Evolutionary conservation across 2,113 vertebrate species (phyloP), one percentile per base, ranked within the genome.

Genomic region (Heterotilapia buettikoferi): DNA sequence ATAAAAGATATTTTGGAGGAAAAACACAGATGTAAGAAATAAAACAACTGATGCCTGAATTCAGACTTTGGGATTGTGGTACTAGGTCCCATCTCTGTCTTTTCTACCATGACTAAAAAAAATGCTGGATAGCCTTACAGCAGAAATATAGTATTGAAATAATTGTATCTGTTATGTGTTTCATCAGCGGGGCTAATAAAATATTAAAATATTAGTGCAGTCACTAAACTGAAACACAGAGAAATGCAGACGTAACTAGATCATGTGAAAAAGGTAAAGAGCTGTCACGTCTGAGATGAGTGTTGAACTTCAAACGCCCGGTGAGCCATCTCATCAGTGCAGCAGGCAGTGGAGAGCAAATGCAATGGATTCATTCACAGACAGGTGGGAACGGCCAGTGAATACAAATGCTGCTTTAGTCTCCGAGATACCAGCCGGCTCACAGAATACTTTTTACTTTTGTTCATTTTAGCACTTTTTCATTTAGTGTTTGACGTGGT

Each of bases 401-500:
- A 93, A 91, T 89, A 88, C 40, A 84, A 81, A 94, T 81, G 5
- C 5, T 38, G 86, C 45, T 81, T n/a, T 52, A 68, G 31, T 24
- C 36, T 33, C 31, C 24, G 3, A 82, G 50, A 47, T 59, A 71
- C 33, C 57, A 53, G 80, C 53, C 43, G 38, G n/a, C 24, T 59
- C 19, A 47, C 19, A 36, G 18, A 10, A 80, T 76, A 26, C 59
- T 2, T 47, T 18, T 29, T 45, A 43, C 6, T 47, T 11, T 76
- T 47, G 16, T 76, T 47, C 14, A 18, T 52, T 78, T 78, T 31
- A 78, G 6, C 4, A 50, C 0, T 50, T 50, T 50, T n/a, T 1
- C 16, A 50, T 50, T 1, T 31, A 50, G 16, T 50, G 43, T 78
- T 78, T 78, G 71, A 50, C 6, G 3, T 76, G 24, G 71, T 45